phyloP scores from a whole-genome alignment of 2,888 invertebrate genomes.

The Lasioglossum lativentre region DNA sequence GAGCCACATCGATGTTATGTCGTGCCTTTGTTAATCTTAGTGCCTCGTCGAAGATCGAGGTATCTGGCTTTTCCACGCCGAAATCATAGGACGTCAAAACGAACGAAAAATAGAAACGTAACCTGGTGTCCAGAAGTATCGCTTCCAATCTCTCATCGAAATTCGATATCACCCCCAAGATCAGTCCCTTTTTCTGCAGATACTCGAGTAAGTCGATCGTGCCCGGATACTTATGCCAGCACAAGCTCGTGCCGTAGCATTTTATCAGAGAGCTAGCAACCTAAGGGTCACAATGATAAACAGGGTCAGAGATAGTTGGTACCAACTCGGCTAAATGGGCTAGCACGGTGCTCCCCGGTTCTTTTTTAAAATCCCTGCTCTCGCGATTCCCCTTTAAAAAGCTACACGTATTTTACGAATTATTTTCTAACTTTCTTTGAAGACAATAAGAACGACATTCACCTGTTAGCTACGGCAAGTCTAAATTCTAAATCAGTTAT shows the following conservation, averaged over 20 bases:
- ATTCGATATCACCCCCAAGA: constrained; percentile 93
- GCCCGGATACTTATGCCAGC: constrained; percentile 91
- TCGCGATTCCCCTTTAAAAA: not conserved
- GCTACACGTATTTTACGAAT: not conserved
- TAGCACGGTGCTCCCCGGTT: constrained; percentile 1
- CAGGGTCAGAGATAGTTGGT: constrained; percentile 63
- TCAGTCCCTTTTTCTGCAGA: constrained; percentile 85
- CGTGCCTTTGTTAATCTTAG: constrained; percentile 86
- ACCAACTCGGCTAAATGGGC: constrained; percentile 24
- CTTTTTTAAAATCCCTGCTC: not conserved
- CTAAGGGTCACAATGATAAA: constrained; percentile 74
- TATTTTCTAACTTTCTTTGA: not conserved
- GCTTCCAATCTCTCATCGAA: constrained; percentile 92
- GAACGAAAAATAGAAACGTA: constrained; percentile 92
- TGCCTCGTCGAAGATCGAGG: constrained; percentile 88
- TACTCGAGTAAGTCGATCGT: constrained; percentile 88
- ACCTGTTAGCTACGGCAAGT: no score
- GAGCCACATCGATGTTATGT: constrained; percentile 72
- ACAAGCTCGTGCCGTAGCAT: constrained; percentile 89
- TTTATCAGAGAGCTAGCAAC: constrained; percentile 88
- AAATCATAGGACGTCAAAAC: constrained; percentile 91
- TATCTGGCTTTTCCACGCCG: constrained; percentile 91
- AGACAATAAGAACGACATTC: not conserved
- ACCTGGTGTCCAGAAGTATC: constrained; percentile 88
- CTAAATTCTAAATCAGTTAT: no score